A percentile compares a stretch with the other conserved stretches of the same genome.
These are phyloP conservation scores for Brachystomella parvula DNA, from an alignment of 1,140 invertebrate genomes.

Conservation along the genomic window DNA sequence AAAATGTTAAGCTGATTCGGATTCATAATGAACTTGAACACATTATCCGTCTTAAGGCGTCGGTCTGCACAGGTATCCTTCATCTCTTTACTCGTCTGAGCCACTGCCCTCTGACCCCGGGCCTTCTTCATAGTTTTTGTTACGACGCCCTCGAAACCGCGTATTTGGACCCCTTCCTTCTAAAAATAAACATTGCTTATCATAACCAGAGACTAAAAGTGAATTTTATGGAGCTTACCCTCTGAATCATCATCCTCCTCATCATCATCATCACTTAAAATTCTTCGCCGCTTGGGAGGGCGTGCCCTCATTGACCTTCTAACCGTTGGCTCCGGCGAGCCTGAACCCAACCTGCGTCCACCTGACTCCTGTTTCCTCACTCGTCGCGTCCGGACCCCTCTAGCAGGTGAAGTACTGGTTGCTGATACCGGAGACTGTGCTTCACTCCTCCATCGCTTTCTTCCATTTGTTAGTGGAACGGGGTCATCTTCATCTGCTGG, in stretches of 20 bases:
- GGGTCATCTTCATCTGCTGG: constrained; percentile 29
- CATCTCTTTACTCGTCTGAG: not conserved
- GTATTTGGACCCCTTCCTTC: constrained; percentile 11
- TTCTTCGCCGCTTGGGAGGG: not conserved
- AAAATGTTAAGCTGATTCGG: too few relatives aligned
- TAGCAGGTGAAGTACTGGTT: not conserved
- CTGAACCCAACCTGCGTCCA: not conserved
- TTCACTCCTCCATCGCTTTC: not conserved
- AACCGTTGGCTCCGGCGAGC: not conserved
- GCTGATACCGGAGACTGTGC: not conserved
- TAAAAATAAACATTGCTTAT: not conserved
- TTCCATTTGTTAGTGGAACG: not conserved
- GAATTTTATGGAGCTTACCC: too few relatives aligned
- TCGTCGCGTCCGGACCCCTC: not conserved
- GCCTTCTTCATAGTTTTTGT: constrained; percentile 24
- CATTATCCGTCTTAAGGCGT: not conserved
- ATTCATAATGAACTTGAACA: too few relatives aligned
- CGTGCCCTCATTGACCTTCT: not conserved
- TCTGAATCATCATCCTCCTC: not conserved
- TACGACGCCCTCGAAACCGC: constrained; percentile 22
- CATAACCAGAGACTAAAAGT: not conserved
- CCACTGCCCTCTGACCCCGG: not conserved
- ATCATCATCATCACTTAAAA: not conserved
- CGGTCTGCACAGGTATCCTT: too few relatives aligned
- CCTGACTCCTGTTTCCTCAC: not conserved